These are phyloP conservation scores for Callimorpha dominula DNA, from an alignment of 2,888 invertebrate species.

Conservation along the genomic window DNA sequence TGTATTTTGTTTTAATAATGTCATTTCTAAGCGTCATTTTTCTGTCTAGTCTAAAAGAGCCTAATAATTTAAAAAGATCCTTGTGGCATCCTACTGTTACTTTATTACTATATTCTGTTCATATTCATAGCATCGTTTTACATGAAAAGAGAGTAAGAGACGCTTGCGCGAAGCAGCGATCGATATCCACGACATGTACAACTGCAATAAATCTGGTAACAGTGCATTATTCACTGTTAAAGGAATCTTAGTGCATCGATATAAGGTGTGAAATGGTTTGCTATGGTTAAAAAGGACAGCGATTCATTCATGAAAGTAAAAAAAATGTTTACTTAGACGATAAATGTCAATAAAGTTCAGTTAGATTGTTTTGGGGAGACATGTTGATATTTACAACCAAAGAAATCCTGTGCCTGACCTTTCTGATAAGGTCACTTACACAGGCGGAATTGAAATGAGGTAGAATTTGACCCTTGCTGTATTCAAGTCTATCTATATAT, in stretches of 20 bases:
- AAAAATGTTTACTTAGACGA: conserved; percentile 59
- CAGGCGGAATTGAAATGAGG: conserved; percentile 20
- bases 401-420: conserved; percentile 31
- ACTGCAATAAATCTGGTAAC: conserved; percentile 50
- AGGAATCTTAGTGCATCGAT: conserved; percentile 29
- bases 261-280: conserved; percentile 48
- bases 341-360: conserved; percentile 62
- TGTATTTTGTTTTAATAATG: conserved; percentile 36
- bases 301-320: conserved; percentile 60
- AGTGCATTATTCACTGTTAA: conserved; percentile 23
- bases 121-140: conserved; percentile 15
- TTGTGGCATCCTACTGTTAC: background rate
- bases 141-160: conserved; percentile 54
- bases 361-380: conserved; percentile 41
- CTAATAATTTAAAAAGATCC: background rate
- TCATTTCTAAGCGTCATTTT: background rate
- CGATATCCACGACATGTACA: conserved; percentile 65
- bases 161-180: conserved; percentile 80
- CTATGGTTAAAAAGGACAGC: conserved; percentile 27
- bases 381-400: conserved; percentile 47
- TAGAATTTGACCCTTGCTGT: conserved; percentile 24
- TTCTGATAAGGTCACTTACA: conserved; percentile 37
- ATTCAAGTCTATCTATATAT: conserved; percentile 19
- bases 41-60: background rate
- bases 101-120: conserved; percentile 33